Evolutionary conservation across 2,888 invertebrate genomes (phyloP), one percentile per base, ranked within the genome.

Genomic region (Thereva unica): DNA sequence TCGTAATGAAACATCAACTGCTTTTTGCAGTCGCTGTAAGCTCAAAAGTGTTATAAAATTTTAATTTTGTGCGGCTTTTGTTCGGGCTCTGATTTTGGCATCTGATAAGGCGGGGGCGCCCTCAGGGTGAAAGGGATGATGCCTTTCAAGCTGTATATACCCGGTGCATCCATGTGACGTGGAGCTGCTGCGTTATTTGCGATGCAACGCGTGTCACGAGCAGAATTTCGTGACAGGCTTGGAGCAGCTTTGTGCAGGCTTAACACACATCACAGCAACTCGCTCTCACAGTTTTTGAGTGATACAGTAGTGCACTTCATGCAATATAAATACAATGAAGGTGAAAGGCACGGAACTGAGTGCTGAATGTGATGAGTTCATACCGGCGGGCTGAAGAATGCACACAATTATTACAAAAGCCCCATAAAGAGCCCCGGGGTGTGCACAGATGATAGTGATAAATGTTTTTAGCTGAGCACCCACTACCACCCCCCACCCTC

Each of bases 1-100:
- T 47, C n/a, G 49, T 47, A 61, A 61, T 61, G 49, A 59, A 61
- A 61, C 50, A 49, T 61, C 61, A 61, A 49, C 49, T 61, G 40
- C 40, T 49, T 61, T 61, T 49, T 40, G 34, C 55, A 23, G 23
- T 23, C 23, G 23, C 34, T 56, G 41, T 56, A 42, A 61, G 50
- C 41, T 12, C 23, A 23, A 12, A 37, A 61, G 49, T 1, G 49
- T n/a, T 61, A 49, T 61, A 61, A 61, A 61, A 61, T 61, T 61
- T 49, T 61, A 61, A 61, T 61, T 61, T 42, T 42, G 55, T 7
- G 42, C 8, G 8, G 41, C 55, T 12, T 50, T 61, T 34, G 44
- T 41, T n/a, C 12, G 47, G 35, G 8, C 8, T 0, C 6, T 6
- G 35, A 35, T 52, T 52, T 52, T 5, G 47, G 5, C 47, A 47